These are phyloP conservation scores for Dermolepida albohirtum DNA, from an alignment of 2,888 invertebrate genomes.

Conservation along the genomic window DNA sequence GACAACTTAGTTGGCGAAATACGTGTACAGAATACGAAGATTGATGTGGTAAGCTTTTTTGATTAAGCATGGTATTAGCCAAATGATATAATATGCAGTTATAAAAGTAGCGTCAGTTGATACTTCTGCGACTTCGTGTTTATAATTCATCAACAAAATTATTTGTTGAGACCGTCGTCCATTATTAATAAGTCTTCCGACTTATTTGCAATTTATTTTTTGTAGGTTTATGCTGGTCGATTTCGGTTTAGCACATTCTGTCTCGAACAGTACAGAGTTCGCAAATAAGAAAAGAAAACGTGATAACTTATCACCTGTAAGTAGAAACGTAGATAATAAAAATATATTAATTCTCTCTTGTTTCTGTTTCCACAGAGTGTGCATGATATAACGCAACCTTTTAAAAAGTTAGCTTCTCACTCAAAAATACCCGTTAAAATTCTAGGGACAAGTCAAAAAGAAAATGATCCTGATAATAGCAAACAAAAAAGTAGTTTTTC, in stretches of 20 bases:
- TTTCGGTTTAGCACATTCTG: conserved; percentile 87
- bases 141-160: too few species aligned
- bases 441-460: conserved; percentile 37
- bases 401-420: conserved; percentile 7
- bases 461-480: conserved; percentile 35
- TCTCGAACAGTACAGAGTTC: conserved; percentile 49
- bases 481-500: conserved; percentile 29
- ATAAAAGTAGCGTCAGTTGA: too few species aligned
- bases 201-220: conserved; percentile 38
- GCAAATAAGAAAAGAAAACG: conserved; percentile 39
- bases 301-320: conserved; percentile 33
- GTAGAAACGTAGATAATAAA: conserved; percentile 7
- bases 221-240: conserved; percentile 83
- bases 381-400: conserved; percentile 8
- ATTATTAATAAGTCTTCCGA: too few species aligned
- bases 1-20: too few species aligned
- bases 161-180: too few species aligned
- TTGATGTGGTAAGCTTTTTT: too few species aligned
- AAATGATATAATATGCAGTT: too few species aligned
- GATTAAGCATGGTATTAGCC: too few species aligned
- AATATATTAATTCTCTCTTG: not conserved
- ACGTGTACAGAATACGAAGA: too few species aligned
- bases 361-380: conserved; percentile 3
- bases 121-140: too few species aligned
- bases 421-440: not conserved